Base-by-base conservation (phyloP, 2,797 vertebrate species). In the Psittacula echo region DNA sequence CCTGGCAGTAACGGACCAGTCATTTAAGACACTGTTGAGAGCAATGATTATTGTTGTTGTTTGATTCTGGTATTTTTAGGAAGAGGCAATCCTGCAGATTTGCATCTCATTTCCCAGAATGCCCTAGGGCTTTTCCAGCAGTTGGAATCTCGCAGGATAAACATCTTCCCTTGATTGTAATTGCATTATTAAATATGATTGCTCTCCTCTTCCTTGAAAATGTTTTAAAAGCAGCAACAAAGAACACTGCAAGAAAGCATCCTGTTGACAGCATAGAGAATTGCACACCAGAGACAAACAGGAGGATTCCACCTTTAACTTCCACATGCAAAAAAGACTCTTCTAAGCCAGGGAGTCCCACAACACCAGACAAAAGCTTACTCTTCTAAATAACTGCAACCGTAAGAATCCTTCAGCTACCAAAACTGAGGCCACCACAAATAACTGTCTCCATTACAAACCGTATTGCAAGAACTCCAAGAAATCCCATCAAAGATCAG, bases 141-240 rank as follows among this genome's bases (percentile, higher is more conserved):
- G 90, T 94, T 93, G 78, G 92, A 95, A 90, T 92, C 93, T 89
- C 68, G 70, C 86, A 87, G 95, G 90, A 95, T 92, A 95, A 97
- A 96, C 93, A 96, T 94, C 88, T 93, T 96, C 62, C 88, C 67
- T 84, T 94, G 94, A 94, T 94, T 93, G 91, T 96, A 97, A 97
- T 94, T 96, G 95, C 95, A 95, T 96, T 95, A 96, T 96, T 97
- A 96, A 95, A 94, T 81, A 94, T 92, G 93, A 96, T 95, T 96
- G 94, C 95, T 85, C 72, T 75, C 61, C 84, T 94, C 93, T 94
- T 90, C 95, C 95, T 94, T 87, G 68, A 90, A 61, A 5, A 18
- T 62, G 74, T 70, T 89, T 94, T 78, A 13, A 94, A 94, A 93
- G 94, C 91, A 95, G 56, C 89, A 94, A 87, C 75, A 95, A 93